Percentiles rank a stretch among this genome's conserved stretches.
Evolutionary conservation across 2,113 vertebrate species (phyloP).

Genomic region (Sinocyclocheilus rhinocerous): DNA sequence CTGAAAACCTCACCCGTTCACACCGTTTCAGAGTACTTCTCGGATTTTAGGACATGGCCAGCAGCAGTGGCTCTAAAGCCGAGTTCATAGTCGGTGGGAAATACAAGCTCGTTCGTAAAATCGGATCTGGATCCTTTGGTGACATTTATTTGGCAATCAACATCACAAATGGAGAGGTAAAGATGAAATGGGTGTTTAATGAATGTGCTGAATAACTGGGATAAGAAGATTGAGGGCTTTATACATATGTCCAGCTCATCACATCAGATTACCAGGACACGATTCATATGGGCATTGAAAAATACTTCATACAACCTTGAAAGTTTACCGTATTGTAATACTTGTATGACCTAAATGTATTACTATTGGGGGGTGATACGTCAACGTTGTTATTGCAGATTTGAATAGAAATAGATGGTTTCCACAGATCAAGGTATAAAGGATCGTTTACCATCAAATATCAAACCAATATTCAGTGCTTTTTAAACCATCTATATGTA

Average conservation of each 20-base stretch:
- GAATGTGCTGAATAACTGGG: not conserved
- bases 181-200: not conserved
- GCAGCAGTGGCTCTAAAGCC: constrained; percentile 97
- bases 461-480: not conserved
- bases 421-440: not conserved
- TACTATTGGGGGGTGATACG: not conserved
- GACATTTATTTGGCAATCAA: constrained; percentile 99
- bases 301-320: not conserved
- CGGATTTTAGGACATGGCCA: constrained; percentile 84
- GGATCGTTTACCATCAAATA: not conserved
- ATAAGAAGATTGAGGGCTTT: constrained; percentile 5
- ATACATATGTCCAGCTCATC: not conserved
- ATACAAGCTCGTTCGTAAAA: constrained; percentile 98
- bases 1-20: constrained; percentile 53
- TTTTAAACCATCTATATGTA: not conserved
- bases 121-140: constrained; percentile 97
- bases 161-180: constrained; percentile 99
- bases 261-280: not conserved
- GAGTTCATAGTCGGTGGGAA: constrained; percentile 98
- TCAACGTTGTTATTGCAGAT: not conserved
- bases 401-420: not conserved
- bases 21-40: constrained; percentile 60
- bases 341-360: not conserved
- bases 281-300: not conserved
- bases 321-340: not conserved